phyloP scores from a whole-genome alignment of 2,888 invertebrate genomes.

The Sphaeridia pumilis region DNA sequence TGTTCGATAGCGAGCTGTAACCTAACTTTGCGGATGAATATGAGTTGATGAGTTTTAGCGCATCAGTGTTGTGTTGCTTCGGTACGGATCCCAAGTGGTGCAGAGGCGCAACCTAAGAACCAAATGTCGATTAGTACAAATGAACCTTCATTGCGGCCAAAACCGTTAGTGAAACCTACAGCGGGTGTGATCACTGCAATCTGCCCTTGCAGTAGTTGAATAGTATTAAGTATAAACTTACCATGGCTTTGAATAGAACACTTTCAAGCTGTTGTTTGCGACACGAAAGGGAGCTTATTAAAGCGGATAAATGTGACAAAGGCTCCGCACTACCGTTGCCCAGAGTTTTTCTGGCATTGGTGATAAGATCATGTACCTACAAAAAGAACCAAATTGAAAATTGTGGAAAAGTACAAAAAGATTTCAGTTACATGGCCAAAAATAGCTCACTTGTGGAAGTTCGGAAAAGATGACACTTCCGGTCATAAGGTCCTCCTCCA shows the following conservation, averaged over 20 bases:
- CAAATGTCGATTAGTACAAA: no score
- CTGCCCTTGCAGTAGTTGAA: no score
- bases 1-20: constrained; percentile 18
- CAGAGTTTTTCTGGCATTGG: constrained; percentile 33
- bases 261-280: constrained; percentile 35
- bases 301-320: constrained; percentile 34
- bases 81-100: constrained; percentile 30
- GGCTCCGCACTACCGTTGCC: constrained; percentile 34
- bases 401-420: no score
- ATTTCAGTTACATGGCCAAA: no score
- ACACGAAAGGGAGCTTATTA: constrained; percentile 32
- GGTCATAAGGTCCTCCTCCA: constrained; percentile 59
- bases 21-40: constrained; percentile 33
- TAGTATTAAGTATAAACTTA: no score
- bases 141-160: no score
- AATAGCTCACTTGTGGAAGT: constrained; percentile 53
- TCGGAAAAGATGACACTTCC: constrained; percentile 54
- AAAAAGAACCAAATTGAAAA: no score
- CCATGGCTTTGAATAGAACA: constrained; percentile 33
- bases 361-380: constrained; percentile 33
- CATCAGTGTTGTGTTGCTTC: constrained; percentile 26
- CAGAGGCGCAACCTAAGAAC: constrained; percentile 32
- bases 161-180: no score
- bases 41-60: constrained; percentile 33
- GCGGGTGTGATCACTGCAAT: no score